Evolutionary conservation across 2,113 vertebrate genomes (phyloP).

Genomic region (Bubo scandiacus): DNA sequence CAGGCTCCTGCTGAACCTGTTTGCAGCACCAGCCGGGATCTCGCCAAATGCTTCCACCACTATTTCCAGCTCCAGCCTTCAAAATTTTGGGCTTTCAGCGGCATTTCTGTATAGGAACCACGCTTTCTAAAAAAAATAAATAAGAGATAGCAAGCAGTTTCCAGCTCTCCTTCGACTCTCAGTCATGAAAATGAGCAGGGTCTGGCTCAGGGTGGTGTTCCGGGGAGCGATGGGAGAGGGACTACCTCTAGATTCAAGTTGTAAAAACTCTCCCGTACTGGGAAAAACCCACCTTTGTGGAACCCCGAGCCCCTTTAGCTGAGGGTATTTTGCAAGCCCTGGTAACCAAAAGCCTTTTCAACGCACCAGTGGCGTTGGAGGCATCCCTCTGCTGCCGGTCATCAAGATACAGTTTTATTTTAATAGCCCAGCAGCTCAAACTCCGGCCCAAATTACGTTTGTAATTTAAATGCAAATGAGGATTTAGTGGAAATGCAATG

Average conservation of each 20-base stretch:
- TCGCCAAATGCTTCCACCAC: accelerated
- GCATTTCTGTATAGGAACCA: not conserved
- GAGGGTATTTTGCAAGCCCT: not conserved
- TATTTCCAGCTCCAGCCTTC: not conserved
- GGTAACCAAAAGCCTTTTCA: not conserved
- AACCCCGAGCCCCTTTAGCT: not conserved
- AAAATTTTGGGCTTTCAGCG: not conserved
- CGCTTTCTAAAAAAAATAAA: not conserved
- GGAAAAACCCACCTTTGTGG: not conserved
- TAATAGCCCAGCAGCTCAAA: not conserved
- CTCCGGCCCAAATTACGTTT: not conserved
- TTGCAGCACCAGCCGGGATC: not conserved
- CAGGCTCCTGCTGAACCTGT: not conserved
- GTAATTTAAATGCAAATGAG: slow-evolving; percentile 51
- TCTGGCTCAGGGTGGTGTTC: not conserved
- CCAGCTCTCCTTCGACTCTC: not conserved
- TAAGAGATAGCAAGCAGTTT: accelerated
- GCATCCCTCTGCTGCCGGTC: not conserved
- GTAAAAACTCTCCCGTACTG: not conserved
- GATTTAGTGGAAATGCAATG: not conserved
- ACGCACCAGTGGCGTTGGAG: accelerated
- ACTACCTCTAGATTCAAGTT: not conserved
- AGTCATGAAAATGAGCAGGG: not conserved
- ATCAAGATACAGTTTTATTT: not conserved
- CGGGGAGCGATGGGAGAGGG: not conserved